Evolutionary conservation across 1,140 invertebrate species (phyloP), one percentile per base, ranked within the genome.

Genomic region (Pemphigus obesinymphae): DNA sequence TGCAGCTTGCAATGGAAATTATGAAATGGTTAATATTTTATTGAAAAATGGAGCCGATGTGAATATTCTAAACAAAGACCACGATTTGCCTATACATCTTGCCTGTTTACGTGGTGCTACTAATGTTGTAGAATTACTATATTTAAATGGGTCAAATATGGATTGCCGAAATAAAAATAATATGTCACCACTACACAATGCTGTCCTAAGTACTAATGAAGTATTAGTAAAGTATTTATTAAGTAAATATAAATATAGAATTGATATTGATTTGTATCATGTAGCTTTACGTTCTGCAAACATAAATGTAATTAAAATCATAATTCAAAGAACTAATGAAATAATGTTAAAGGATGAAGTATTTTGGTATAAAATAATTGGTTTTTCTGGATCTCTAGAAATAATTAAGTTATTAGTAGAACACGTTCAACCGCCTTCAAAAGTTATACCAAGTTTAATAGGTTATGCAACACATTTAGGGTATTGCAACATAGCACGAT

Each of bases 11-110:
- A 82, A 82, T 55, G 66, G 68, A 45, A 70, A 72, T 72, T 68
- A 82, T 58, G 37, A 82, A 73, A 82, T 82, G 63, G 68, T 82
- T n/a, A 7, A 58, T 53, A n/a, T 61, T 43, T 58, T 82, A 45
- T 66, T 82, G 20, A 55, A 82, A 82, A 73, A 72, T 26, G 82
- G 82, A 53, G 82, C 82, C 0, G 50, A 82, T 82, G 8, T 73
- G 31, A 72, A 73, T 58, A 58, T 73, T 61, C 45, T 37, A 72
- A 72, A 73, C 29, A 72, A 73, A 58, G 63, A 82, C 26, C 58
- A 73, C 45, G 76, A 80, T 63, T 80, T 80, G 15, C 76, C 76
- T 45, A 61, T 80, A 40, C 76, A 80, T 29, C 55, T 80, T 40
- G 76, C 76, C 31, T 80, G 76, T 80, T 40, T 80, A 40, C 55